Base-by-base conservation (phyloP, 2,888 invertebrate species). In the Sycophila texana region DNA sequence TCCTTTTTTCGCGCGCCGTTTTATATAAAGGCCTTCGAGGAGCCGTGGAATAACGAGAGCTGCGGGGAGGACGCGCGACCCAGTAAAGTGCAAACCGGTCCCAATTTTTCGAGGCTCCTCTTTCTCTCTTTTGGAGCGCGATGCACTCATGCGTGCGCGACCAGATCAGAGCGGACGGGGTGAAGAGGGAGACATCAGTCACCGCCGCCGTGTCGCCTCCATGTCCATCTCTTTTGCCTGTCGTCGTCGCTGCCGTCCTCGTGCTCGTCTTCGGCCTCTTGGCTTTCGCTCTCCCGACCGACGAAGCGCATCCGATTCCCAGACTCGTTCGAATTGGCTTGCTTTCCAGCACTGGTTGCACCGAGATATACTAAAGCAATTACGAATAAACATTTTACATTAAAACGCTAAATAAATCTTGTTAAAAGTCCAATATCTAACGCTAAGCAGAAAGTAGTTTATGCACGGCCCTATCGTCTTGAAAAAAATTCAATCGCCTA, bases 21-120 rank as follows among this genome's bases (percentile, higher is more conserved):
- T 22, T 74, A 70, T 76, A 70, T 61, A 78, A 14, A 30, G 5
- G 5, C 39, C 30, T 20, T 55, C 67, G 47, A 47, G 80, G 83
- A 84, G 85, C 85, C 84, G 85, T 83, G 85, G 85, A 86, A 86
- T 87, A 86, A 87, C 84, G 86, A 86, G 84, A 80, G 84, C 83
- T 83, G 83, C 53, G 82, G 82, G 79, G 83, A 79, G 60, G 13
- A 16, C 55, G 55, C 16, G 82, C 83, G 83, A 83, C 84, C 79
- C 75, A 79, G 67, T 79, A 72, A 79, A 65, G 70, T 65, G 79
- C 63, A 74, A 75, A 77, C 77, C 79, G 74, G 67, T 73, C 77
- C 30, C 57, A 39, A 82, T 83, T 83, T 82, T 51, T 73, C 83
- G 82, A 82, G 80, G 80, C 74, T 71, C 47, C 51, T 83, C 82